Evolutionary conservation across 2,113 vertebrate genomes (phyloP).

Genomic region (Xiphophorus couchianus): DNA sequence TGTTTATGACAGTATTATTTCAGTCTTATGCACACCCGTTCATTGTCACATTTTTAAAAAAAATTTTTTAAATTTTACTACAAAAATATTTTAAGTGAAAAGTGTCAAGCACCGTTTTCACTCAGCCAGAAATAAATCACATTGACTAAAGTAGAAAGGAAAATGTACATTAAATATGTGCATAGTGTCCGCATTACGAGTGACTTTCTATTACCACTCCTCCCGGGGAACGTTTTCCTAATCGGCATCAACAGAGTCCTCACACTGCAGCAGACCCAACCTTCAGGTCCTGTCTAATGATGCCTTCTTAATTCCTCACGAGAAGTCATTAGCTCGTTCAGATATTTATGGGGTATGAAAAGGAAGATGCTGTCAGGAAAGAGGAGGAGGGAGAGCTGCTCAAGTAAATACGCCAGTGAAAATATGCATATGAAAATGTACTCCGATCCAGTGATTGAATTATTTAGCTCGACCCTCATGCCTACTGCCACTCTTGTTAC

Average conservation of each 20-base stretch:
- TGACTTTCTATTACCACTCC: slow-evolving; percentile 19
- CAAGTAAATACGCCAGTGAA: slow-evolving; percentile 57
- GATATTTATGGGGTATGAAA: slow-evolving; percentile 66
- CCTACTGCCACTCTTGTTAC: slow-evolving; percentile 63
- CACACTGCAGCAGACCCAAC: slow-evolving; percentile 44
- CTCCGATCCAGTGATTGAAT: slow-evolving; percentile 70
- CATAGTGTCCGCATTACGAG: slow-evolving; percentile 27
- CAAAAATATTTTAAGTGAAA: neutral
- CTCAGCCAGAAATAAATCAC: slow-evolving; percentile 1
- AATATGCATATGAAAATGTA: slow-evolving; percentile 73
- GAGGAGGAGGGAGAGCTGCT: slow-evolving; percentile 31
- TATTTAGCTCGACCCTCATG: slow-evolving; percentile 71
- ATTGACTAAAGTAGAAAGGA: slow-evolving; percentile 3
- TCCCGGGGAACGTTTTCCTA: slow-evolving; percentile 51
- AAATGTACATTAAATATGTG: slow-evolving; percentile 26
- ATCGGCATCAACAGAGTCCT: slow-evolving; percentile 58
- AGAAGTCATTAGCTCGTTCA: slow-evolving; percentile 68
- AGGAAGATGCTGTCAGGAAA: slow-evolving; percentile 49
- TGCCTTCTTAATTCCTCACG: slow-evolving; percentile 68
- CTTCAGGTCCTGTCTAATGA: slow-evolving; percentile 63
- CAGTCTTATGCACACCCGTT: too few species aligned
- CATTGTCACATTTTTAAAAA: too few species aligned
- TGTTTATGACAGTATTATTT: too few species aligned
- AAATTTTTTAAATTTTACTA: too few species aligned
- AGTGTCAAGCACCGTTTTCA: neutral